Base-by-base conservation (phyloP, 2,888 invertebrate species). In the Gastracanthus pulcherrimus region DNA sequence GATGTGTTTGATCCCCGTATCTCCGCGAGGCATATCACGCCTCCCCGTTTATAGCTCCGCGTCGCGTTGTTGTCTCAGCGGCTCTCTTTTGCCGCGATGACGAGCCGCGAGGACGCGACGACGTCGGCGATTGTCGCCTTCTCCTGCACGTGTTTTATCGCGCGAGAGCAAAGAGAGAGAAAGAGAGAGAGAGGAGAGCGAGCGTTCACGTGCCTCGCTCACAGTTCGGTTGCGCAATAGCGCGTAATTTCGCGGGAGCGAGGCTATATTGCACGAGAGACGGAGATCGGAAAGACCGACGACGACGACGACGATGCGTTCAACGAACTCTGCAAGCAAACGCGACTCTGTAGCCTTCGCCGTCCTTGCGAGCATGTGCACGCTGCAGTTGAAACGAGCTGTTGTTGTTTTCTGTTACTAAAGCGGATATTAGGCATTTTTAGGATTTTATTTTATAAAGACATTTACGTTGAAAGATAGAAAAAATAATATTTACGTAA, bases 161-260 rank as follows among this genome's bases (percentile, higher is more conserved):
- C n/a, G n/a, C 36, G 58, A n/a, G 71, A n/a, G n/a, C n/a, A n/a
- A n/a, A n/a, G n/a, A n/a, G n/a, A n/a, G n/a, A n/a, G n/a, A n/a
- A n/a, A n/a, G n/a, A n/a, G n/a, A n/a, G n/a, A n/a, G n/a, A n/a
- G 31, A 69, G 41, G 51, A 48, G 48, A 48, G 34, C 31, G 34
- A 3, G 2, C 45, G 16, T 45, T n/a, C 45, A 45, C 45, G 45
- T 45, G 45, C 13, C 58, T 26, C 26, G 29, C 45, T 19, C 60
- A 9, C 13, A n/a, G 29, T 13, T n/a, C n/a, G n/a, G 45, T 74
- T 74, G 62, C 74, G 62, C 45, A 74, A 74, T 2, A 19, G 36
- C n/a, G 19, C 31, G 11, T 62, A 62, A 62, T 62, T n/a, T n/a
- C 34, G 34, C 34, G 11, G 34, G 55, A 26, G 55, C n/a, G 38